Conservation (phyloP, 2,113 vertebrate species). For the Microcebus lehilahytsara region DNA sequence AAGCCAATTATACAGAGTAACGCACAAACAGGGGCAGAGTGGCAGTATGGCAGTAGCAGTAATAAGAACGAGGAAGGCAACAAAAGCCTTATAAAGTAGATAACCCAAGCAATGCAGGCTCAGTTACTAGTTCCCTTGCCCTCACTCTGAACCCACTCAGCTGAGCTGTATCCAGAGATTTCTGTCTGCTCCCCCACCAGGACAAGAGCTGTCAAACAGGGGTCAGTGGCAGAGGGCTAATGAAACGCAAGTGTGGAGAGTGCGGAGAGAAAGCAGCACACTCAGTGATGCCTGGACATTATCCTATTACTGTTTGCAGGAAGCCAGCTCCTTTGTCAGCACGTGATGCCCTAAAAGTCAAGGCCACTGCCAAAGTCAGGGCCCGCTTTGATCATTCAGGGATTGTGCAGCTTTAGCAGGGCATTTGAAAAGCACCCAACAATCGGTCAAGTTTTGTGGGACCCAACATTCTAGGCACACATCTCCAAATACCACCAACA, state of each 20-base stretch:
- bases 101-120: neutral
- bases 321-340: neutral
- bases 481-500: neutral
- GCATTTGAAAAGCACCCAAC: neutral
- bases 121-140: neutral
- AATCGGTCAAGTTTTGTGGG: neutral
- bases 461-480: neutral
- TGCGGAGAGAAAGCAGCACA: accelerated
- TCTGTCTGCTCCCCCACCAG: neutral
- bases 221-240: neutral
- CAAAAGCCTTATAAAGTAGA: neutral
- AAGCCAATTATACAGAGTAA: neutral
- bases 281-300: neutral
- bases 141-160: neutral
- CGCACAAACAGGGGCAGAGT: too few relatives aligned
- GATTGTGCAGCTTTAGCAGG: neutral
- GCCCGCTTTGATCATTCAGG: neutral
- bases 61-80: neutral
- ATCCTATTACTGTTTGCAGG: neutral
- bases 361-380: constrained; percentile 11
- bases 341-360: neutral
- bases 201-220: neutral
- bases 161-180: neutral
- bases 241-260: neutral
- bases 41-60: accelerated